phyloP scores from a whole-genome alignment of 1,140 invertebrate species.

The Dinoponera quadriceps region DNA sequence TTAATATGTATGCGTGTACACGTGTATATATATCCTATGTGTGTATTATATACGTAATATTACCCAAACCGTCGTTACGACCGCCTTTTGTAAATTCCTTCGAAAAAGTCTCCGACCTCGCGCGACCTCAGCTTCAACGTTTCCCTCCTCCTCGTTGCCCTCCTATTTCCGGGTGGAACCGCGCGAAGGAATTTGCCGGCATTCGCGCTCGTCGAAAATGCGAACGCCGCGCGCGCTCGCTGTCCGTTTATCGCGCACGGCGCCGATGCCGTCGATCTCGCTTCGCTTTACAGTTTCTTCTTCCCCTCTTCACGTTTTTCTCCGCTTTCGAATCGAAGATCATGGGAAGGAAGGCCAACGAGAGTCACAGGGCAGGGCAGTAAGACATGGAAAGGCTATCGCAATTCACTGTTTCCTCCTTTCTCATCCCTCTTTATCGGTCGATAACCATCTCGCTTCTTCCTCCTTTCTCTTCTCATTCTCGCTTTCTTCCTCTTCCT shows the following conservation, averaged over 20 bases:
- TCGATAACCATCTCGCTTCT: slow-evolving; percentile 48
- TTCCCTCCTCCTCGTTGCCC: slow-evolving; percentile 41
- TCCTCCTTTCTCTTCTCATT: neutral
- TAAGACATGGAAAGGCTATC: slow-evolving; percentile 75
- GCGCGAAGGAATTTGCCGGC: neutral
- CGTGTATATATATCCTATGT: slow-evolving; percentile 68
- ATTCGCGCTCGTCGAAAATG: neutral
- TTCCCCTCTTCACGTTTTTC: neutral
- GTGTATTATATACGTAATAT: slow-evolving; percentile 63
- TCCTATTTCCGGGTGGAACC: slow-evolving; percentile 19
- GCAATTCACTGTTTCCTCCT: slow-evolving; percentile 65
- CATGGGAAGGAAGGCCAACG: slow-evolving; percentile 62
- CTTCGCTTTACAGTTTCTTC: slow-evolving; percentile 3
- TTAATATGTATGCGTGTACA: slow-evolving; percentile 43
- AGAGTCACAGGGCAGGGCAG: slow-evolving; percentile 72
- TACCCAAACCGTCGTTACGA: slow-evolving; percentile 70
- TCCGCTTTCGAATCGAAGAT: neutral
- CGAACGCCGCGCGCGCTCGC: neutral
- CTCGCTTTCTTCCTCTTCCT: slow-evolving; percentile 2
- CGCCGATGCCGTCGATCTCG: slow-evolving; percentile 2
- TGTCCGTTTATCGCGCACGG: neutral
- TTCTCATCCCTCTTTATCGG: slow-evolving; percentile 46
- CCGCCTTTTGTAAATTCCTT: slow-evolving; percentile 47
- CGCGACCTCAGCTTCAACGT: slow-evolving; percentile 48
- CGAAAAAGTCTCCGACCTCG: slow-evolving; percentile 62